phyloP scores from a whole-genome alignment of 2,888 invertebrate species.

The Agrotis clavis region DNA sequence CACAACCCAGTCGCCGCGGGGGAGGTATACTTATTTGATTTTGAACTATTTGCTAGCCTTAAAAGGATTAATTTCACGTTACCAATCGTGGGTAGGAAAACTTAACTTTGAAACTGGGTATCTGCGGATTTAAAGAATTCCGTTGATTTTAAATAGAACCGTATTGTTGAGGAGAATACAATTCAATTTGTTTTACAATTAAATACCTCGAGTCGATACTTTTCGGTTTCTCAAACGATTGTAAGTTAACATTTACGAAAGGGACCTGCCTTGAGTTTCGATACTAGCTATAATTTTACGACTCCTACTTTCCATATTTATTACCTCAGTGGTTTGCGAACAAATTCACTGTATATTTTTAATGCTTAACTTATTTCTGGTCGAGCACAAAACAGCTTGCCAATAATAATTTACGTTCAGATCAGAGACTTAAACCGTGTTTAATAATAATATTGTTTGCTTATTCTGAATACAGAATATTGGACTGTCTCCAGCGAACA shows the following conservation, averaged over 20 bases:
- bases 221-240: conserved; percentile 17
- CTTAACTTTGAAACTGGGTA: conserved; percentile 37
- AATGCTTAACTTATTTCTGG: conserved; percentile 45
- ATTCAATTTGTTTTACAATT: conserved; percentile 21
- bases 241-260: conserved; percentile 34
- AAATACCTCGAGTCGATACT: conserved; percentile 12
- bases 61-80: conserved; percentile 53
- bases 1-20: too few relatives aligned
- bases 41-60: conserved; percentile 45
- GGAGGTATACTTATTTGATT: conserved; percentile 30
- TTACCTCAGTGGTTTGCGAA: conserved; percentile 53
- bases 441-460: conserved; percentile 51
- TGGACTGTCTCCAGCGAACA: conserved; percentile 55
- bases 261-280: conserved; percentile 31
- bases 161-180: conserved; percentile 7
- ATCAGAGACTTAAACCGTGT: conserved; percentile 47
- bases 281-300: conserved; percentile 50
- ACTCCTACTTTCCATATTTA: conserved; percentile 60
- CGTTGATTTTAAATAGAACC: conserved; percentile 19
- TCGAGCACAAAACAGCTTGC: conserved; percentile 52
- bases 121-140: conserved; percentile 25
- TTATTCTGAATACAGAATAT: conserved; percentile 51
- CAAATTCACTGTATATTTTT: conserved; percentile 52
- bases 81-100: conserved; percentile 26
- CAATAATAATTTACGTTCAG: conserved; percentile 53